Conservation (phyloP, 2,797 vertebrate genomes). For the Manis crassicaudata region DNA sequence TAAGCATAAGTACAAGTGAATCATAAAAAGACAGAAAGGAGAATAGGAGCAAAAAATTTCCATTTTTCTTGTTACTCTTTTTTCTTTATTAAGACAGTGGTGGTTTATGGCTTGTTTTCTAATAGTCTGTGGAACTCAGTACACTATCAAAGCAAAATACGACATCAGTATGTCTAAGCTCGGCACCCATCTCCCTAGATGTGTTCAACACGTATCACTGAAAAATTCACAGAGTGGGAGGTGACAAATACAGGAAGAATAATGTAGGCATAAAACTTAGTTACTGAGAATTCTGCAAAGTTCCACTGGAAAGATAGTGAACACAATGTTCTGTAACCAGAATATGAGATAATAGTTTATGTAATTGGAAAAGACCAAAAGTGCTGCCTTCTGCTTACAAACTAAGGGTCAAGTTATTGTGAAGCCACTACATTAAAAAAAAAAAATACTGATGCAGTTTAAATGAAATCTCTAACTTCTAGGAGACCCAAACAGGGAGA, state of each 20-base stretch:
- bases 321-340: background rate
- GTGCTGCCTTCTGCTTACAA: slow-evolving; percentile 18
- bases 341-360: background rate
- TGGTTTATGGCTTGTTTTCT: background rate
- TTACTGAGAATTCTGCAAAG: background rate
- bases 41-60: background rate
- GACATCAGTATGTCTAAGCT: background rate
- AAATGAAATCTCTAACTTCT: slow-evolving; percentile 10
- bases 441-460: background rate
- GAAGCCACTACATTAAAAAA: background rate
- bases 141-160: background rate
- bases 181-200: background rate
- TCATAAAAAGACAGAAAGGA: background rate
- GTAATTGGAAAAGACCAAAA: background rate
- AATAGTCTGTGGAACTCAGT: background rate
- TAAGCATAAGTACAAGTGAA: background rate
- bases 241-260: background rate
- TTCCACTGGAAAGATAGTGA: background rate
- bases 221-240: background rate
- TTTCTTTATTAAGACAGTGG: background rate
- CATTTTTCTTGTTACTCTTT: background rate
- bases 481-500: background rate
- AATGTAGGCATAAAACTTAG: background rate
- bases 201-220: background rate
- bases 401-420: background rate